Base-by-base conservation (phyloP, 2,888 invertebrate genomes). In the Choreutis nemorana region DNA sequence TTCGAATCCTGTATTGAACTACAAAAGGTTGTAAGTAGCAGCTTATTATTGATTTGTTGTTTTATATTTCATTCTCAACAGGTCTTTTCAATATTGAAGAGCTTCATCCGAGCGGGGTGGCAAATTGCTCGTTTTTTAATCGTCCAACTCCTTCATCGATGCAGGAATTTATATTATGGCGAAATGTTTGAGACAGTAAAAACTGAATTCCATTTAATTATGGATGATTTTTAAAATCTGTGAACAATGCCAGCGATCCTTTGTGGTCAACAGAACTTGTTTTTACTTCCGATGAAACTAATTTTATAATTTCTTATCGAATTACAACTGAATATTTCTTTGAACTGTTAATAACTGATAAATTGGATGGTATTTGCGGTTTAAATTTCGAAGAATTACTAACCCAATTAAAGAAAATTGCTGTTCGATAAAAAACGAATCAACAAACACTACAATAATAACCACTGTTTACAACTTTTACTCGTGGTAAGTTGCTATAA, bases 181-280 rank as follows among this genome's bases (percentile, higher is more conserved):
- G 63, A 70, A 70, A 67, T 62, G 61, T 49, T 41, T 31, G 49
- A 40, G 36, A 22, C 29, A 26, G 50, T 50, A 77, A 77, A 72
- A 77, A 75, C 52, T 49, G 52, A 58, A 78, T 78, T 73, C 78
- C 78, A 65, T 63, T 77, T 77, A 77, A 78, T 78, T 78, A 78
- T 75, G 72, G 66, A 64, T 64, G 71, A 71, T 75, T 77, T 71
- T 77, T 58, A 65, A 75, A 75, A 77, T 75, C 77, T 72, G 75
- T 73, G 73, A 75, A 77, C 77, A 77, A 77, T 78, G 75, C 72
- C 55, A 63, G 55, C 57, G 64, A 62, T 67, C 68, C 62, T 70
- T 68, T 68, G 66, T 57, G 55, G 50, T 49, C 26, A 51, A 40
- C 44, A 49, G 53, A 44, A 44, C 40, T 34, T 49, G 68, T 73